phyloP scores from a whole-genome alignment of 2,113 vertebrate species.

The Hemiprocne comata region DNA sequence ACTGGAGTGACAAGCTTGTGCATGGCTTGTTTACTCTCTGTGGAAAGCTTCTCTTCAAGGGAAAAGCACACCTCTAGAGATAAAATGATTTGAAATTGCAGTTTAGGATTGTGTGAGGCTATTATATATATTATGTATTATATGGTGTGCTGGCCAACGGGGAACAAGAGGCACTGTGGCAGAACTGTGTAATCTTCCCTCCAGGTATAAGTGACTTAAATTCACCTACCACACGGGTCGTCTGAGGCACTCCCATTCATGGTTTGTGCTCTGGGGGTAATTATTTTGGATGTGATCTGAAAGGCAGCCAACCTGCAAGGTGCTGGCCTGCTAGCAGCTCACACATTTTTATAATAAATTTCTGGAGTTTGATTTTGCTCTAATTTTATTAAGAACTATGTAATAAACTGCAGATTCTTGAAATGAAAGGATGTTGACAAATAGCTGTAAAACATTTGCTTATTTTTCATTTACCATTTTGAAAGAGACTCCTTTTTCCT shows the following conservation, averaged over 20 bases:
- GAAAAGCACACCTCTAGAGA: neutral
- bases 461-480: neutral
- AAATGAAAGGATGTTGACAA: neutral
- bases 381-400: neutral
- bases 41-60: neutral
- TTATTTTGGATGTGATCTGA: neutral
- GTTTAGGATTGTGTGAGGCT: neutral
- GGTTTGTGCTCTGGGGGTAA: neutral
- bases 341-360: neutral
- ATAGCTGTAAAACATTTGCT: neutral
- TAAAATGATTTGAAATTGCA: neutral
- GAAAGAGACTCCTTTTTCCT: neutral
- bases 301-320: neutral
- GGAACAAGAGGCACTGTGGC: neutral
- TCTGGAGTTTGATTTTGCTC: neutral
- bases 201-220: neutral
- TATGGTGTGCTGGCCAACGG: neutral
- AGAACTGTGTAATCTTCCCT: neutral
- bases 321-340: neutral
- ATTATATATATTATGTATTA: neutral
- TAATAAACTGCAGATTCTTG: neutral
- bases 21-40: neutral
- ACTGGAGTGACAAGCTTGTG: accelerated
- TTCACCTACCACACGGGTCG: neutral
- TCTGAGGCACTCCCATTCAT: neutral